Base-by-base conservation (phyloP, 1,140 invertebrate genomes). In the Caenorhabditis elegans region DNA sequence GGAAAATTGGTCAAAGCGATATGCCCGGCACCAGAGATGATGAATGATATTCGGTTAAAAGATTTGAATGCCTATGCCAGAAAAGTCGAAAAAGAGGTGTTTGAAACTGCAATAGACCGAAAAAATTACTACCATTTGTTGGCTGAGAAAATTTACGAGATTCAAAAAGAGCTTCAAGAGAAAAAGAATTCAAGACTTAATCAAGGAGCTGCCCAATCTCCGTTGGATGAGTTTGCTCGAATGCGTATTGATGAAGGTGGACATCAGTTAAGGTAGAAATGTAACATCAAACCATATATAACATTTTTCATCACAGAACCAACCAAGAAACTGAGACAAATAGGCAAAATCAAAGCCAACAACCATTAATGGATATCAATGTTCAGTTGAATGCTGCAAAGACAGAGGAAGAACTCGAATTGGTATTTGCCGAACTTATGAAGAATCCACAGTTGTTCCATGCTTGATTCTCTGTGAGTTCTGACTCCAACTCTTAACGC, bases 41-140 rank as follows among this genome's bases (percentile, higher is more conserved):
- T 97, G 92, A 93, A 96, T 79, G 96, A 98, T 89, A 95, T 94
- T 89, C 92, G 96, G 86, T 97, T 99, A 94, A 94, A 95, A 87
- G 98, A 98, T 92, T 92, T 99, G 60, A 95, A 99, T 4, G 94
- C 95, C 0, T 99, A 99, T 91, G 97, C 98, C 43, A 93, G 95
- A 83, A 99, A 99, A 92, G 97, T 99, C 1, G 98, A 99, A 91
- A 96, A 96, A 79, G 97, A 98, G 88, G 99, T 99, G 97, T 99
- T 98, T 90, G 96, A 98, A 91, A 95, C 95, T 93, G 97, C 98
- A 0, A 96, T 96, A 88, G 96, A 95, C 22, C 92, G 94, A 86
- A 97, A 97, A 17, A 96, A 98, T 88, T 99, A 99, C 91, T 99
- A 99, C 90, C 97, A 99, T 90, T 90, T 98, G 60, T 90, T 99